Conservation (phyloP, 2,888 invertebrate genomes). For the Salpingus planirostris region DNA sequence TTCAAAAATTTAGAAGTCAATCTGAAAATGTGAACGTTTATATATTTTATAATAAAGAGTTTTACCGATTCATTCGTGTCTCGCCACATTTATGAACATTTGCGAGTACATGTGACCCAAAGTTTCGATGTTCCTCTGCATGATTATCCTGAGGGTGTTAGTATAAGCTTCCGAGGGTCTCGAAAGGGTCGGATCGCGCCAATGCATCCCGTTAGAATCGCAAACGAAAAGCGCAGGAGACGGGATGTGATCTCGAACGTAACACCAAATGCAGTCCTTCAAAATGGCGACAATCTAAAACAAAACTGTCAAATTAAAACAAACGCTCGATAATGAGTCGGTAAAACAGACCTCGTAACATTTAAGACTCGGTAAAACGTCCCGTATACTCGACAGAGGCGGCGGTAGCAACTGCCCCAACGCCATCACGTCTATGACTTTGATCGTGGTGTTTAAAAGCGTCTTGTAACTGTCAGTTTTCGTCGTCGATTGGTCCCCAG, state of each 20-base stretch:
- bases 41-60: background rate
- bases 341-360: conserved; percentile 51
- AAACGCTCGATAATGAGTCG: background rate
- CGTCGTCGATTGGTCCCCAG: conserved; percentile 35
- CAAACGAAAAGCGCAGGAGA: conserved; percentile 71
- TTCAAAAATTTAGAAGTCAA: conserved; percentile 47
- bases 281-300: conserved; percentile 65
- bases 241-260: conserved; percentile 80
- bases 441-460: conserved; percentile 49
- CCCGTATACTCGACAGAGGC: conserved; percentile 67
- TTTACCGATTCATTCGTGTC: conserved; percentile 20
- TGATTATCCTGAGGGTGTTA: conserved; percentile 67
- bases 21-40: conserved; percentile 21
- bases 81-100: conserved; percentile 51
- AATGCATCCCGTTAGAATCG: conserved; percentile 59
- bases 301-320: conserved; percentile 1
- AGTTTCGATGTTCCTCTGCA: conserved; percentile 69
- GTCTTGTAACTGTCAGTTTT: conserved; percentile 31
- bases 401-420: conserved; percentile 79
- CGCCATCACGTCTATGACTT: conserved; percentile 70
- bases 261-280: conserved; percentile 82
- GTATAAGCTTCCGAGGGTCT: conserved; percentile 67
- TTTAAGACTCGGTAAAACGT: conserved; percentile 64
- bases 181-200: conserved; percentile 67
- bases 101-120: conserved; percentile 69